Percentiles rank a stretch among this genome's conserved stretches.
Conservation (phyloP, 2,888 invertebrate genomes). For the Lissocephala sabroskyi region DNA sequence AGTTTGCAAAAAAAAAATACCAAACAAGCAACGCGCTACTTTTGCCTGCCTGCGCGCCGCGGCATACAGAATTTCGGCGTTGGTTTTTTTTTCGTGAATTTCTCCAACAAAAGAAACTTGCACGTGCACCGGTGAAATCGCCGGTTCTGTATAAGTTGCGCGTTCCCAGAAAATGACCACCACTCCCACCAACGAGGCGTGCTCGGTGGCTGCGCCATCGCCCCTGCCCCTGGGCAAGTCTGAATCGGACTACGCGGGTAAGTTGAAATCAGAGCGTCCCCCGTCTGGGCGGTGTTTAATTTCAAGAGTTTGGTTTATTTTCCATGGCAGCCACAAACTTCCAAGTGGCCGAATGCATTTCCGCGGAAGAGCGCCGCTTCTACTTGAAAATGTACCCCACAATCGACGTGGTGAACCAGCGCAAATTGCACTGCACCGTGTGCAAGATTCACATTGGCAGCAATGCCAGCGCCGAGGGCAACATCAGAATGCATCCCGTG, state of each 20-base stretch:
- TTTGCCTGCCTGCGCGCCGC: too few relatives aligned
- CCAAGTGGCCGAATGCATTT: constrained; percentile 75
- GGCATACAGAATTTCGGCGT: too few relatives aligned
- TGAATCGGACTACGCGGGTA: constrained; percentile 42
- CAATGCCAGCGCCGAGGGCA: constrained; percentile 77
- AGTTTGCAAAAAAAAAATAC: too few relatives aligned
- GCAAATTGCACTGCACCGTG: constrained; percentile 81
- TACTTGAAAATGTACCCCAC: constrained; percentile 76
- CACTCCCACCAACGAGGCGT: constrained; percentile 25
- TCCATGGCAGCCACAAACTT: constrained; percentile 49
- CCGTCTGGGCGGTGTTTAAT: neutral
- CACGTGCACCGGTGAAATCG: constrained; percentile 22
- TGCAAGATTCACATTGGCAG: constrained; percentile 85
- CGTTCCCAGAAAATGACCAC: constrained; percentile 25
- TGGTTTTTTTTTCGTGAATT: constrained; percentile 14
- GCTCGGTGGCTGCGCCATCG: constrained; percentile 11
- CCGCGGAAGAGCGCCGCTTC: constrained; percentile 74
- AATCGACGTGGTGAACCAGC: constrained; percentile 76
- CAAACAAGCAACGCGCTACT: too few relatives aligned
- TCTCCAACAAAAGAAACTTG: constrained; percentile 13
- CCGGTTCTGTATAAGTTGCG: constrained; percentile 1
- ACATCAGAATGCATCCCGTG: constrained; percentile 82
- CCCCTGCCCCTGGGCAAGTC: constrained; percentile 39
- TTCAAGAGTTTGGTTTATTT: too few relatives aligned
- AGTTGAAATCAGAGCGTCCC: constrained; percentile 1